Conservation (phyloP, 2,797 vertebrate species). For the Furcifer pardalis region DNA sequence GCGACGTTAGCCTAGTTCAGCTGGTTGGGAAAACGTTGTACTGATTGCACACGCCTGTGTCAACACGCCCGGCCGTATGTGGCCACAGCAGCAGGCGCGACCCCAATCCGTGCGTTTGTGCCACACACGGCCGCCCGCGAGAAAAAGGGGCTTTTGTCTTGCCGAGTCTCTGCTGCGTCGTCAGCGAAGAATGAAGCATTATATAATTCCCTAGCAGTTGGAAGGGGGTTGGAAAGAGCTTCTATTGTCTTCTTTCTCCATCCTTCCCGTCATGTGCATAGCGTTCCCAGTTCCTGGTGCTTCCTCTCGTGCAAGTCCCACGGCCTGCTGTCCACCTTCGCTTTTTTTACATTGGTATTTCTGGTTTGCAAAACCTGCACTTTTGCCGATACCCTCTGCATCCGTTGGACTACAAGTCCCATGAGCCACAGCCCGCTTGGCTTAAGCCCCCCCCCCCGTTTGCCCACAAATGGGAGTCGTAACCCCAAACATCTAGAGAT, state of each 20-base stretch:
- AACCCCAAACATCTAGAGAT: background rate
- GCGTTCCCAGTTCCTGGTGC: too few relatives aligned
- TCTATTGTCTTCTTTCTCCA: background rate
- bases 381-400: too few relatives aligned
- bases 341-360: too few relatives aligned
- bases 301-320: background rate
- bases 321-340: background rate
- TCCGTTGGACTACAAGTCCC: background rate
- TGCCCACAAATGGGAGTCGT: background rate
- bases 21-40: too few relatives aligned
- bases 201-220: background rate
- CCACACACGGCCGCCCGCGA: rapidly evolving
- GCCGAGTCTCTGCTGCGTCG: too few relatives aligned
- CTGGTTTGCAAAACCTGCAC: background rate
- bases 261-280: background rate
- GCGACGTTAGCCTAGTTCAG: too few relatives aligned
- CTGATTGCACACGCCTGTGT: too few relatives aligned
- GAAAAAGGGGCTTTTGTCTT: background rate
- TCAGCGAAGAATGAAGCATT: background rate
- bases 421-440: background rate
- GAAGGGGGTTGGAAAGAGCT: background rate
- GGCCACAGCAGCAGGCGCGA: background rate
- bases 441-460: too few relatives aligned
- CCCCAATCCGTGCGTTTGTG: too few relatives aligned
- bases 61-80: too few relatives aligned